Evolutionary conservation across 2,113 vertebrate species (phyloP).

Genomic region (Oplegnathus fasciatus): DNA sequence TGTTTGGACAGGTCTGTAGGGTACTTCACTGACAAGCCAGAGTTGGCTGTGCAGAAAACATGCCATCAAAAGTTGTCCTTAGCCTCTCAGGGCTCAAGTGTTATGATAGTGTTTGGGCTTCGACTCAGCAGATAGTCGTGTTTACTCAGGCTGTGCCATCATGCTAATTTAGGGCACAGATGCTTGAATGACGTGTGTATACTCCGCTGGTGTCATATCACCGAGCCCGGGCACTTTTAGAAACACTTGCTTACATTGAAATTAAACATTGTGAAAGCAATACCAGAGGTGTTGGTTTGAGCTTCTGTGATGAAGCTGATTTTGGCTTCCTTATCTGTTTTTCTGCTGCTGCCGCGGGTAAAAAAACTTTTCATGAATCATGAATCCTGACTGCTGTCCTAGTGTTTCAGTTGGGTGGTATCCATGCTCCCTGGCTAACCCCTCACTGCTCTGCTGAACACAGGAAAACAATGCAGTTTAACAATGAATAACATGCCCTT

Average conservation of each 20-base stretch:
- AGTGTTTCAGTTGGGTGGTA: constrained; percentile 74
- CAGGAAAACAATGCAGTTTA: constrained; percentile 75
- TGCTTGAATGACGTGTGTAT: constrained; percentile 25
- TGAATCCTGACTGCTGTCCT: constrained; percentile 62
- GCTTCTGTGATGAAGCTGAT: constrained; percentile 27
- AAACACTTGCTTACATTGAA: constrained; percentile 29
- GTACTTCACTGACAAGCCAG: constrained; percentile 63
- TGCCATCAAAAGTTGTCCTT: constrained; percentile 59
- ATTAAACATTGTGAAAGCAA: constrained; percentile 43
- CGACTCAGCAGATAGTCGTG: constrained; percentile 50
- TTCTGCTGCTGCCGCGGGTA: constrained; percentile 31
- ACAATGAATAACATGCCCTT: constrained; percentile 71
- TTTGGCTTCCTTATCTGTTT: constrained; percentile 52
- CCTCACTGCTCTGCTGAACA: constrained; percentile 67
- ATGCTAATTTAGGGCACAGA: constrained; percentile 52
- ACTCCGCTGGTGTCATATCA: constrained; percentile 31
- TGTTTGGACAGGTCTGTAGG: constrained; percentile 68
- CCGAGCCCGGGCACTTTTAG: constrained; percentile 2
- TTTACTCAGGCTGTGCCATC: constrained; percentile 56
- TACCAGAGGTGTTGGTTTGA: constrained; percentile 15
- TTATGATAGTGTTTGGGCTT: constrained; percentile 63
- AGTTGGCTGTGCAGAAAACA: constrained; percentile 61
- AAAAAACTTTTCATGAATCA: constrained; percentile 52
- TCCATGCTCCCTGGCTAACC: constrained; percentile 74
- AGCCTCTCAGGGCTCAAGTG: constrained; percentile 72